phyloP scores from a whole-genome alignment of 2,888 invertebrate genomes.

The Oscheius myriophilus region DNA sequence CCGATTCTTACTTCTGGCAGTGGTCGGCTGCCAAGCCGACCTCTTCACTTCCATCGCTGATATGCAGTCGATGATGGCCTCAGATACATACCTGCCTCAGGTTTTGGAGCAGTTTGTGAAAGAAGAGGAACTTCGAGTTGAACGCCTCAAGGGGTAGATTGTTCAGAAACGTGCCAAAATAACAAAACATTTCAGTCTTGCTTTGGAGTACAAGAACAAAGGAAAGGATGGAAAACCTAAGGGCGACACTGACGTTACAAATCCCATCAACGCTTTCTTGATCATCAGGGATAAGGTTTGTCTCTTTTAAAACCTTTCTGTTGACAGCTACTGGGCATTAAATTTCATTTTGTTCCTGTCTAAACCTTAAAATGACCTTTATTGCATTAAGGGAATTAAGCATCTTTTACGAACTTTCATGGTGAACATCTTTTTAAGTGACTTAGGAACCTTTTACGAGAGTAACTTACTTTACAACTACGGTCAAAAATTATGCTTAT shows the following conservation, averaged over 20 bases:
- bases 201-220: conserved; percentile 44
- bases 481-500: too few species aligned
- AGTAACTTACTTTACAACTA: too few species aligned
- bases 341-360: too few species aligned
- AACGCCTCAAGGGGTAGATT: conserved; percentile 54
- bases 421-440: not conserved
- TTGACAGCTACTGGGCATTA: too few species aligned
- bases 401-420: not conserved
- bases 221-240: conserved; percentile 55
- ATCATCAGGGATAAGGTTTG: conserved; percentile 73
- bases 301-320: too few species aligned
- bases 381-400: not conserved
- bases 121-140: conserved; percentile 71
- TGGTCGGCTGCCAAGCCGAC: conserved; percentile 62
- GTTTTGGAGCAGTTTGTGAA: conserved; percentile 71
- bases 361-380: not conserved
- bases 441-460: too few species aligned
- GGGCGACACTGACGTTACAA: conserved; percentile 69
- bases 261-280: conserved; percentile 74
- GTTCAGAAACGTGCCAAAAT: not conserved
- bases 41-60: conserved; percentile 74
- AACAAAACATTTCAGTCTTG: conserved; percentile 4
- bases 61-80: conserved; percentile 71
- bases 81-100: conserved; percentile 72
- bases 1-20: conserved; percentile 5